phyloP scores from a whole-genome alignment of 1,140 invertebrate species.

The Macrosteles quadrilineatus region DNA sequence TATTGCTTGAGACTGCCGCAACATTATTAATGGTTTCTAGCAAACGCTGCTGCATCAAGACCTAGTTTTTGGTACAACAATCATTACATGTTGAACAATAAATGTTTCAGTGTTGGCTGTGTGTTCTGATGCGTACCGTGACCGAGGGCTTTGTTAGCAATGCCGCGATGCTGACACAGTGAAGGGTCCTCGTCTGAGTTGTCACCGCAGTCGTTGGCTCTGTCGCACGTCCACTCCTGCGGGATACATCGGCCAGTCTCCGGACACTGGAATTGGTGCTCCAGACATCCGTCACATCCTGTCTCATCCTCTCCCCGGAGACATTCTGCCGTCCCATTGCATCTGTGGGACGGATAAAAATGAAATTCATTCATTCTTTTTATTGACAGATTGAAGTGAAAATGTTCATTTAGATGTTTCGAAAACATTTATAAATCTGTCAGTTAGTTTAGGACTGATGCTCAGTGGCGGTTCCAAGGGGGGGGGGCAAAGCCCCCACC shows the following conservation, averaged over 20 bases:
- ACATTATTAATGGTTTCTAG: too few species aligned
- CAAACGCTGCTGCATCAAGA: too few species aligned
- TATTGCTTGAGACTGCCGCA: too few species aligned
- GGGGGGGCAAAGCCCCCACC: too few species aligned
- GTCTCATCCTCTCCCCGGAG: slow-evolving; percentile 60
- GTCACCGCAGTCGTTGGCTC: slow-evolving; percentile 63
- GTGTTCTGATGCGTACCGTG: too few species aligned
- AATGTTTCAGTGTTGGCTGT: too few species aligned
- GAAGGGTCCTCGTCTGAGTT: slow-evolving; percentile 60
- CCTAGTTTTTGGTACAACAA: too few species aligned
- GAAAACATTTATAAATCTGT: too few species aligned
- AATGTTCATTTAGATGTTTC: too few species aligned
- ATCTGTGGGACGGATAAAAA: slow-evolving; percentile 45
- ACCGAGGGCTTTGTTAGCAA: not conserved
- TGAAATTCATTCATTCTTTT: not conserved
- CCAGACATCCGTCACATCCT: slow-evolving; percentile 45
- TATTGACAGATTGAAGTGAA: not conserved
- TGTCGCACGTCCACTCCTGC: slow-evolving; percentile 65
- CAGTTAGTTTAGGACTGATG: too few species aligned
- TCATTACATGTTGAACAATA: too few species aligned
- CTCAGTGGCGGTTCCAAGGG: too few species aligned
- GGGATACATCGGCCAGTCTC: slow-evolving; percentile 60
- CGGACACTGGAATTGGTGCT: slow-evolving; percentile 58
- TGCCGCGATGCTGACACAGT: slow-evolving; percentile 12
- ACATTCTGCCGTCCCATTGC: slow-evolving; percentile 62